phyloP scores from a whole-genome alignment of 1,140 invertebrate species.

The Sitobion miscanthi region DNA sequence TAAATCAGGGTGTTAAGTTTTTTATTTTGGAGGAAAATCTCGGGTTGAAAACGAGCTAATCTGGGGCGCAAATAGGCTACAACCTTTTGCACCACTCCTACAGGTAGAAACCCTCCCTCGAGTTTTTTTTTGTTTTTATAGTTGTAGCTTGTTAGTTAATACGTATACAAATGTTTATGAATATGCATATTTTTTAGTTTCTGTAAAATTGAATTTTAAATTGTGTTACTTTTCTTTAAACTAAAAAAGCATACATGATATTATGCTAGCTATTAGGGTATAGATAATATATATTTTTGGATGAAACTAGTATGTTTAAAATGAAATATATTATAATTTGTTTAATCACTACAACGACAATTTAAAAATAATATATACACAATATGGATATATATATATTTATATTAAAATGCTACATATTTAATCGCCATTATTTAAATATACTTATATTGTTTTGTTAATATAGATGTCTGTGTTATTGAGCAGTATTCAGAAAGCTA shows the following conservation, averaged over 20 bases:
- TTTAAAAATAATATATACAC: neutral
- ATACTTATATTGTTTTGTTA: neutral
- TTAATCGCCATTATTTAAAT: neutral
- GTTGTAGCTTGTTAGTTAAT: too few species aligned
- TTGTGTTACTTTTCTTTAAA: neutral
- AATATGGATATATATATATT: neutral
- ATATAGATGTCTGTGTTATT: constrained; percentile 48
- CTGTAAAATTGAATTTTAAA: neutral
- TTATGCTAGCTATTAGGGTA: neutral
- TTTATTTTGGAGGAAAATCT: too few species aligned
- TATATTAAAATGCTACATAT: neutral
- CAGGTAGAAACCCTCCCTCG: too few species aligned
- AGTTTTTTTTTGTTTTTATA: too few species aligned
- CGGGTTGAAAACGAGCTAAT: too few species aligned
- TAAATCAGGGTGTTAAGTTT: too few species aligned
- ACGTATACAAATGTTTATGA: too few species aligned
- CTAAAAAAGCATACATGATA: neutral
- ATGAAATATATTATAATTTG: neutral
- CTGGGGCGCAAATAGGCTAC: too few species aligned
- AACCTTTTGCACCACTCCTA: too few species aligned
- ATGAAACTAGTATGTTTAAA: neutral
- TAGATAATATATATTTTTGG: neutral
- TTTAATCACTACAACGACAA: neutral
- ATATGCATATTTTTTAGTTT: neutral
- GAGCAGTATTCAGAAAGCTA: neutral